Base-by-base conservation (phyloP, 2,888 invertebrate species). In the Diplolepis rosae region DNA sequence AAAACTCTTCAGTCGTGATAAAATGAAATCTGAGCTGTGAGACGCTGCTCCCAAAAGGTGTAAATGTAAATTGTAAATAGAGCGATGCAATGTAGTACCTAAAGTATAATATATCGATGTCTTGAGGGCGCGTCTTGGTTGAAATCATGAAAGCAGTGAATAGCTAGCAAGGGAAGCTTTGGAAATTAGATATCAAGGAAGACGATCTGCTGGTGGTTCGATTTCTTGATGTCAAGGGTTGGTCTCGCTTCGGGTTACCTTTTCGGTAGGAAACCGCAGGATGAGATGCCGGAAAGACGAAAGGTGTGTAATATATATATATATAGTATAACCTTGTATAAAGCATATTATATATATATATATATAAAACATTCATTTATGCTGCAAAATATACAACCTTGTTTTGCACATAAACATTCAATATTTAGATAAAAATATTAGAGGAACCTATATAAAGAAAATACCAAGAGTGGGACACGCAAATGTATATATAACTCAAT, bases 131-230 rank as follows among this genome's bases (percentile, higher is more conserved):
- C 39, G 39, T 15, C 56, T 39, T 7, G 39, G 39, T 15, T 35
- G 27, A 61, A 61, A 61, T 61, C 61, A 61, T 61, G 61, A 61
- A 61, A 61, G 61, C 27, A 39, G 4, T 61, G 61, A 61, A 61
- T 61, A 61, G 61, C 39, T 13, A 42, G 61, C 11, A 24, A 61
- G 39, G 39, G 39, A 39, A 54, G 24, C 24, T 61, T 6, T 61
- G 39, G 61, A 61, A 61, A 61, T 61, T 61, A 61, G 61, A 61
- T 61, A 61, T 61, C 61, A 61, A 13, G 61, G 39, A 61, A 39
- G 39, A 61, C 35, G 61, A 61, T 61, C 61, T 61, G 11, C 35
- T 61, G 61, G 61, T 61, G 61, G 61, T 61, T 61, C 61, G 61
- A 61, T 61, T 61, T 27, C 61, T 61, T 39, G 39, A 39, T 61